These are phyloP conservation scores for Campylorhamphus procurvoides DNA, from an alignment of 2,113 vertebrate species.

Conservation along the genomic window DNA sequence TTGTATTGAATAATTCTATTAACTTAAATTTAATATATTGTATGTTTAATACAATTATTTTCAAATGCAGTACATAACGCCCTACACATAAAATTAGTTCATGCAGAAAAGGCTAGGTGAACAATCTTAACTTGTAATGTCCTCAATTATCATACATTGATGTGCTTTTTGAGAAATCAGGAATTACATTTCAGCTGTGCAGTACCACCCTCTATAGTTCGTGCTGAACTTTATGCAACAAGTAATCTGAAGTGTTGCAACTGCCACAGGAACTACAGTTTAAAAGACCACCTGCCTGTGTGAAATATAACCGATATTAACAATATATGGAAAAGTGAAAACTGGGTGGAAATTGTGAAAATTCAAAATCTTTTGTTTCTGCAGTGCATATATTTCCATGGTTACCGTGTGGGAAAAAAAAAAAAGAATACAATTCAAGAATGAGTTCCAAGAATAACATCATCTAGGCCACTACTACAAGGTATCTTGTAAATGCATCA, in stretches of 20 bases:
- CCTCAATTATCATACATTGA: background rate
- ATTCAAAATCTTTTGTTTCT: slow-evolving; percentile 7
- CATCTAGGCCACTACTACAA: slow-evolving; percentile 5
- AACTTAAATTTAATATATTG: background rate
- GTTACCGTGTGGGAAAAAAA: background rate
- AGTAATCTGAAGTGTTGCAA: background rate
- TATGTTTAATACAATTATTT: background rate
- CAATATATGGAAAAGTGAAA: background rate
- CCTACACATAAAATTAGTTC: background rate
- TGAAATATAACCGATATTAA: background rate
- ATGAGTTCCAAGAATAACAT: slow-evolving; percentile 16
- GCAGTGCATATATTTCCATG: background rate
- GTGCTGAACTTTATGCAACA: background rate
- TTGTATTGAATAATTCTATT: background rate
- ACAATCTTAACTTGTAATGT: background rate
- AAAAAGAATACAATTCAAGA: background rate
- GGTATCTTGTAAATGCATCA: background rate
- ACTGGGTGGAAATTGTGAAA: background rate
- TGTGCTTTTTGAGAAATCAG: background rate
- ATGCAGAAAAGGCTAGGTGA: background rate
- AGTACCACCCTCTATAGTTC: background rate
- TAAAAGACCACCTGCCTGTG: background rate
- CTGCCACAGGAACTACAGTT: background rate
- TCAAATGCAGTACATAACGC: background rate
- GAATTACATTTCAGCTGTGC: background rate